Conservation (phyloP, 2,888 invertebrate genomes). For the Sclerodermus sp. region DNA sequence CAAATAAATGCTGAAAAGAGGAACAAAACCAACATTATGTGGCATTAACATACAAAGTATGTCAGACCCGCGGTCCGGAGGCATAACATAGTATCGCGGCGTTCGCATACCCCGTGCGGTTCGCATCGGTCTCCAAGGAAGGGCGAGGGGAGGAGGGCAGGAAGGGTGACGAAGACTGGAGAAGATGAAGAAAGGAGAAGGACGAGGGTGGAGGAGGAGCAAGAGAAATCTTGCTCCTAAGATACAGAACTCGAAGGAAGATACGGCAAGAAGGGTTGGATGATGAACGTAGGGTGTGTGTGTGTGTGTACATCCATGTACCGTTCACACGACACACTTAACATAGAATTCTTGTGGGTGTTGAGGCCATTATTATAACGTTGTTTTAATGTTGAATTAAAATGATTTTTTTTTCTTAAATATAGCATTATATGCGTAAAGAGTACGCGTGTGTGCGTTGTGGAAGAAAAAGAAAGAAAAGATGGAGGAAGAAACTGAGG, state of each 20-base stretch:
- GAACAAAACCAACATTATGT: constrained; percentile 57
- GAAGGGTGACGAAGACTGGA: constrained; percentile 3
- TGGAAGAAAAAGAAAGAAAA: constrained; percentile 9
- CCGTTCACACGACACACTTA: not conserved
- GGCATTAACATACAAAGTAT: constrained; percentile 59
- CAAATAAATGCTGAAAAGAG: constrained; percentile 56
- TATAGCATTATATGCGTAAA: not conserved
- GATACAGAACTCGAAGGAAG: not conserved
- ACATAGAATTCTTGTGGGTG: too few species aligned
- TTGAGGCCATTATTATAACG: too few species aligned
- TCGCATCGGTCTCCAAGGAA: not conserved
- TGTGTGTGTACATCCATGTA: constrained; percentile 17
- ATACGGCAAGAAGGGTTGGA: constrained; percentile 17
- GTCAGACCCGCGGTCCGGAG: constrained; percentile 51
- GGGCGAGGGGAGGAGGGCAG: constrained; percentile 4
- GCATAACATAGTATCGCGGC: constrained; percentile 54
- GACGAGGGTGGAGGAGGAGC: constrained; percentile 13
- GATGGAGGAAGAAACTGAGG: constrained; percentile 9
- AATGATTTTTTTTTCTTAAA: too few species aligned
- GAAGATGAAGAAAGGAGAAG: constrained; percentile 13
- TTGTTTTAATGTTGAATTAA: too few species aligned
- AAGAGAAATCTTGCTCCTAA: not conserved
- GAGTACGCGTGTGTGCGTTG: not conserved
- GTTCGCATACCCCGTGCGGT: constrained; percentile 43
- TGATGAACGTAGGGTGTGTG: constrained; percentile 21